Evolutionary conservation across 2,113 vertebrate genomes (phyloP).

Genomic region (Sarotherodon lohbergeri): DNA sequence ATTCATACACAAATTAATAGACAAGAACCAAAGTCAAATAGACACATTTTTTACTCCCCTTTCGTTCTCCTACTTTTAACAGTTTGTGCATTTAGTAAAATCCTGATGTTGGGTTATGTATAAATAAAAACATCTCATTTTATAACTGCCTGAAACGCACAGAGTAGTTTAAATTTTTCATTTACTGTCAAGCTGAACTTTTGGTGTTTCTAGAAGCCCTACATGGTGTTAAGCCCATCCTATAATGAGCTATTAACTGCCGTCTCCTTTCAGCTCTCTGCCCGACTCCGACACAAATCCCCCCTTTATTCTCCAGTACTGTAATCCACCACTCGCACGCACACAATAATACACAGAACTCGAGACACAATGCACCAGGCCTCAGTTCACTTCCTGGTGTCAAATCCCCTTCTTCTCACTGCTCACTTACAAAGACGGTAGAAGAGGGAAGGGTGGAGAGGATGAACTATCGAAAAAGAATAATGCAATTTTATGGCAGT

Average conservation of each 20-base stretch:
- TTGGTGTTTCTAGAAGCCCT: background rate
- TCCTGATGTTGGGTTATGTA: background rate
- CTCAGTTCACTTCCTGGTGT: conserved; percentile 16
- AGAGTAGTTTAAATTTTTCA: background rate
- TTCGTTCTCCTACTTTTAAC: background rate
- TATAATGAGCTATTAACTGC: conserved; percentile 50
- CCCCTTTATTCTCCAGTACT: conserved; percentile 36
- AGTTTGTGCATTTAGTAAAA: background rate
- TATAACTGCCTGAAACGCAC: background rate
- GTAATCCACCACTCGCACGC: conserved; percentile 26
- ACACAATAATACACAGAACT: background rate
- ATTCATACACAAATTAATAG: background rate
- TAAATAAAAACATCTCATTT: background rate
- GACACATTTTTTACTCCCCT: background rate
- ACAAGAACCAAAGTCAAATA: background rate
- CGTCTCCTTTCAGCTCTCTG: conserved; percentile 30
- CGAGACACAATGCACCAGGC: background rate
- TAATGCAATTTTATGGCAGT: background rate
- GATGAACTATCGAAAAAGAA: background rate
- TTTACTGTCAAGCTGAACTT: background rate
- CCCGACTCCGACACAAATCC: conserved; percentile 44
- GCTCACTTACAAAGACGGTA: background rate
- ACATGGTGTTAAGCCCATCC: background rate
- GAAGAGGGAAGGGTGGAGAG: background rate
- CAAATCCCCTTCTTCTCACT: conserved; percentile 20